Base-by-base conservation (phyloP, 2,113 vertebrate genomes). In the Acrocephalus kingi region DNA sequence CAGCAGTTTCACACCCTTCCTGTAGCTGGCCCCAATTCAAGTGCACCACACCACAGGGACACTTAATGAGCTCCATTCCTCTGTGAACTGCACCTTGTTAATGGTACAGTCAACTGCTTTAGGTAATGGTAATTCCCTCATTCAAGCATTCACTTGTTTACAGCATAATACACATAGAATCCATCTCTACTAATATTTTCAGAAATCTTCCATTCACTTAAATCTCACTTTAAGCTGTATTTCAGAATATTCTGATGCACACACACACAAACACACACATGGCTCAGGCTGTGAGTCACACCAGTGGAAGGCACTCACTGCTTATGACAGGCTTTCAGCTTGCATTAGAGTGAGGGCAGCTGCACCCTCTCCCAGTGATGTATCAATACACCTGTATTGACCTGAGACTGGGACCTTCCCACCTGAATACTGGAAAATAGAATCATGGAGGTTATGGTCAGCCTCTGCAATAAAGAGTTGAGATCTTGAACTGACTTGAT, bases 401-500 rank as follows among this genome's bases (percentile, higher is more conserved):
- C 66, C 74, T 31, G 31, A 28, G 51, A 85, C 0, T 51, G 43
- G 72, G 21, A 63, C 62, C 37, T 86, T 58, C 74, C 87, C 75
- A 88, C 67, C 92, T 48, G 64, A 84, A 66, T 24, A 54, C 1
- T 28, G 41, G 55, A 55, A 90, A 90, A 83, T 0, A 75, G 48
- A 78, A 80, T 14, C 27, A 78, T 2, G n/a, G 33, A 80, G 37
- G 52, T 84, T 89, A 87, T 5, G 17, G 9, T 79, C 69, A 89
- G 83, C n/a, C 49, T 81, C 56, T 90, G 72, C 33, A 88, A 52
- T 21, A 43, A 35, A 27, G 10, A 87, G 62, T 9, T 82, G 69
- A 66, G 45, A 76, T 72, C n/a, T 76, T 66, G 55, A 27, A 96
- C 99, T 98, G 97, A 99, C 99, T 99, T 99, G 98, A 99, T 98